These are phyloP conservation scores for Papilio helenus DNA, from an alignment of 1,140 invertebrate species.

Conservation along the genomic window DNA sequence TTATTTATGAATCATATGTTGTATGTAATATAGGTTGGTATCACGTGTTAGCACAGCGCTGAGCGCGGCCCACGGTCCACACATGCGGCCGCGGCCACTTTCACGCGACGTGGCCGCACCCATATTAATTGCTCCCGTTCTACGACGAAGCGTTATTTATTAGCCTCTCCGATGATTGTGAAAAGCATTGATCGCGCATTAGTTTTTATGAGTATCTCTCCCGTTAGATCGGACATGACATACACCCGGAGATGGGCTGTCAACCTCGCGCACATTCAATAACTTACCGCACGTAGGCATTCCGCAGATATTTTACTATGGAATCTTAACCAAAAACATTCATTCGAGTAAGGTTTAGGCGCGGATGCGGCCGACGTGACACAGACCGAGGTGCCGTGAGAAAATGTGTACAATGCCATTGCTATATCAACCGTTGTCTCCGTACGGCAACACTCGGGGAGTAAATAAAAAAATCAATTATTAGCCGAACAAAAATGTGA, in stretches of 20 bases:
- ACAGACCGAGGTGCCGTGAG: constrained; percentile 54
- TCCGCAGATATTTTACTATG: constrained; percentile 24
- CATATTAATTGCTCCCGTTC: constrained; percentile 83
- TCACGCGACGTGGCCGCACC: constrained; percentile 75
- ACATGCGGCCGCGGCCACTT: constrained; percentile 73
- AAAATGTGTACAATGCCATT: constrained; percentile 59
- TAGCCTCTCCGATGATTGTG: constrained; percentile 73
- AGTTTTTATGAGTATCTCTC: constrained; percentile 74
- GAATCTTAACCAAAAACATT: constrained; percentile 21
- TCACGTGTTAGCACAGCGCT: constrained; percentile 29
- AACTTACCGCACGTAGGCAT: neutral
- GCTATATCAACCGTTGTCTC: constrained; percentile 61
- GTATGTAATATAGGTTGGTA: neutral
- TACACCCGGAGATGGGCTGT: constrained; percentile 49
- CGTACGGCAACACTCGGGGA: constrained; percentile 62
- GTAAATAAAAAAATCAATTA: constrained; percentile 79
- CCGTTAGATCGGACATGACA: constrained; percentile 72
- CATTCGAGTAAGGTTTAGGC: constrained; percentile 44
- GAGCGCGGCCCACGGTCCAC: constrained; percentile 47
- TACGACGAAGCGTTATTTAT: constrained; percentile 81
- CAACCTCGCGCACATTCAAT: constrained; percentile 16
- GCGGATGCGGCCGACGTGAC: constrained; percentile 35
- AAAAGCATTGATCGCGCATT: constrained; percentile 78
- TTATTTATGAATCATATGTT: neutral
- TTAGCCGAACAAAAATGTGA: constrained; percentile 80